Evolutionary conservation across 2,797 vertebrate genomes (phyloP), one percentile per base, ranked within the genome.

Genomic region (Poecilia velifera): DNA sequence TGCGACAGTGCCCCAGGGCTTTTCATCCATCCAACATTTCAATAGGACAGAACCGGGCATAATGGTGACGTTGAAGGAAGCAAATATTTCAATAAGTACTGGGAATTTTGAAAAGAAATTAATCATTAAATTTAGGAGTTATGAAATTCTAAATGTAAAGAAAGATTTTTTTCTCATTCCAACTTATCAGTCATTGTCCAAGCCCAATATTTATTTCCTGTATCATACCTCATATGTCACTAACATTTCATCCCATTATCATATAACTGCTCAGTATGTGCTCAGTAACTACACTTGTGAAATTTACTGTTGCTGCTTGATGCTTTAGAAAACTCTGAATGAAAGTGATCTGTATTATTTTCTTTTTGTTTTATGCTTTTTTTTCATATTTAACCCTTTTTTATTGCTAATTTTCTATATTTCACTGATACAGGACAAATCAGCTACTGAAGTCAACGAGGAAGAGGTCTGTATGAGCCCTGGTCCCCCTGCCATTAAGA

Each of bases 351-450:
- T 41, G 64, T 39, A 20, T 34, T 64, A 64, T 20, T 64, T 36
- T 36, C 1, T 36, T 36, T 18, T 18, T n/a, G 3, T 34, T 66
- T 22, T 39, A 68, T 57, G 22, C 8, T 66, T 41, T 41, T 41
- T 39, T 39, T 4, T 12, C 36, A 41, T 4, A 22, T 41, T 22
- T 1, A 41, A 22, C 25, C 36, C 20, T 25, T 68, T 68, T 22
- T 41, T 41, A 20, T 22, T 68, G 64, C 20, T 68, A 36, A 41
- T 25, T 41, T 49, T 3, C 34, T 18, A 1, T 1, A 64, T 84
- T 82, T 76, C 68, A 74, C 84, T 47, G n/a, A 88, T 84, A 36
- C 84, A 93, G 90, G 90, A 90, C 14, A 73, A 39, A 41, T 81
- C 78, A 6, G 41, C 74, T 41, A 66, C 53, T 18, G 14, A 70